Evolutionary conservation across 2,797 vertebrate genomes (phyloP), one percentile per base, ranked within the genome.

Genomic region (Loriculus beryllinus): DNA sequence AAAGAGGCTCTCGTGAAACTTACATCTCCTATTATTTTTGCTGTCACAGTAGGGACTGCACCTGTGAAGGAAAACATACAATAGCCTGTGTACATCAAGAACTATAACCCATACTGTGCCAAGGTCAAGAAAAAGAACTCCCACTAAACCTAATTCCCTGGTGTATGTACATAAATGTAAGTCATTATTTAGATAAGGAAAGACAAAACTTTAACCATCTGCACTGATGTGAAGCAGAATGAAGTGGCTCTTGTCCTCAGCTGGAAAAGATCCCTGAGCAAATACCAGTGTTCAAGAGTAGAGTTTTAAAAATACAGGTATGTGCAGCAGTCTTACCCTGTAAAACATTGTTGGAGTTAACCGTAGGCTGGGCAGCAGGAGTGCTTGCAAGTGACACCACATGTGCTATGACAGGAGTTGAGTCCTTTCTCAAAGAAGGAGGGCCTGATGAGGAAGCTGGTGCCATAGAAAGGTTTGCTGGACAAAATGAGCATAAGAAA

Each of bases 321-420:
- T 33, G 40, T 39, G 60, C 42, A 83, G 85, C 56, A 80, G 91
- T 13, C 96, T 94, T 98, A 99, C 99, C 98, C 98, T 98, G 98
- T 93, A 98, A 97, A 47, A 98, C 96, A 6, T 98, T 97, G 96
- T 96, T 98, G 88, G 98, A 98, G 48, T 98, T 97, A 59, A 98
- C 93, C 1, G 95, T 98, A 49, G 98, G 97, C 93, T 98, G 98
- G 71, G 97, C 98, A 51, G 98, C 97, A 68, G 98, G 98, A 62
- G 98, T 82, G 80, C 97, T 98, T 23, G 99, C 99, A n/a, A 99
- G 98, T 7, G 99, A 99, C 67, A 99, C 98, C 69, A 99, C 99
- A 9, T 98, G 99, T 95, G 98, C 99, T 94, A 99, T 99, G 88
- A 99, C 98, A 11, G 99, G 99, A 33, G 98, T 99, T 52, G 98